Conservation (phyloP, 2,888 invertebrate species). For the Hydroisotoma schaefferi region DNA sequence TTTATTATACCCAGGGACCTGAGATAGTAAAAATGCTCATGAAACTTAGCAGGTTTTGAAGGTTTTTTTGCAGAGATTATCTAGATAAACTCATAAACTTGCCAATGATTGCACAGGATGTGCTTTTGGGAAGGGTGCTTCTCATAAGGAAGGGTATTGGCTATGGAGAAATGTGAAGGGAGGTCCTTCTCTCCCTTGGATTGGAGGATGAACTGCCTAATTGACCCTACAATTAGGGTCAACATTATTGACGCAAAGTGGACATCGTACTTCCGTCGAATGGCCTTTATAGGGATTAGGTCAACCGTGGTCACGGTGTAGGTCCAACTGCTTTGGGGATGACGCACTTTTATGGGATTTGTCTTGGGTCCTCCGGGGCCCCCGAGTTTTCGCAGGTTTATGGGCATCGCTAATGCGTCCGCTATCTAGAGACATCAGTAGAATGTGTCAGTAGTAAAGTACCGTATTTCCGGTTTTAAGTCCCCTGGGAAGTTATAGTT, state of each 20-base stretch:
- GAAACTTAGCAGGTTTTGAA: no score
- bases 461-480: no score
- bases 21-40: no score
- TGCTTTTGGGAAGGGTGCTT: constrained; percentile 29
- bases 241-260: constrained; percentile 38
- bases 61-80: no score
- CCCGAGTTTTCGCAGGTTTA: constrained; percentile 27
- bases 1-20: constrained; percentile 38
- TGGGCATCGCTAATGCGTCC: constrained; percentile 26
- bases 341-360: constrained; percentile 25
- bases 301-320: constrained; percentile 30
- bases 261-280: constrained; percentile 32
- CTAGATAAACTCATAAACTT: constrained; percentile 3
- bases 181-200: constrained; percentile 25
- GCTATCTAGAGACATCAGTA: constrained; percentile 26
- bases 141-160: constrained; percentile 35
- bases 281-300: constrained; percentile 26
- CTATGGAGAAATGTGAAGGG: constrained; percentile 25
- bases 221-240: constrained; percentile 31
- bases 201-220: constrained; percentile 35
- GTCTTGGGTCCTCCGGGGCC: constrained; percentile 25
- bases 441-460: no score
- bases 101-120: constrained; percentile 39
- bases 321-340: constrained; percentile 28
- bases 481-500: no score